Conservation (phyloP, 2,113 vertebrate genomes). For the Chrysemys picta region DNA sequence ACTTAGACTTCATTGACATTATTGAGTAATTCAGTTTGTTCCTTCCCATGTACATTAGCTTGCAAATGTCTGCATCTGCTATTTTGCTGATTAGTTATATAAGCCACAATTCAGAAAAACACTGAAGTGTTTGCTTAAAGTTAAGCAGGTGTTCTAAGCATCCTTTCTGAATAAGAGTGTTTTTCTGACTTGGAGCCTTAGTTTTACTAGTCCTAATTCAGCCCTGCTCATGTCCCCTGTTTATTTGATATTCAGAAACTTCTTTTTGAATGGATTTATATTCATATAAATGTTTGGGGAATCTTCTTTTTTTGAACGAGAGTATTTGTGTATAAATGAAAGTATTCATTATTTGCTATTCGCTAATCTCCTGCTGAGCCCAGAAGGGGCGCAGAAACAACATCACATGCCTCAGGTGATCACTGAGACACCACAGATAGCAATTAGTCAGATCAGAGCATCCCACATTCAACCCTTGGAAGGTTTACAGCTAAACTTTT, state of each 20-base stretch:
- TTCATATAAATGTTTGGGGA: background rate
- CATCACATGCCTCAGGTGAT: background rate
- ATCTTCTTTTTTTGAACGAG: slow-evolving; percentile 11
- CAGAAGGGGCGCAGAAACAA: background rate
- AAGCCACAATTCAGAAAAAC: background rate
- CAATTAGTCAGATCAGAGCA: slow-evolving; percentile 18
- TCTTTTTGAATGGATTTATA: background rate
- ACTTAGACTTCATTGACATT: background rate
- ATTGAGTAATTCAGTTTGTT: background rate
- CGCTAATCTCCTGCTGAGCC: slow-evolving; percentile 19
- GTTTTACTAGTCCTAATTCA: background rate
- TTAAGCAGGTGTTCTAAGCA: background rate
- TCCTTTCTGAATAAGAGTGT: background rate
- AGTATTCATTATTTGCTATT: slow-evolving; percentile 38
- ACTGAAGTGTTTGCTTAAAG: background rate
- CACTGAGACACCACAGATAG: slow-evolving; percentile 8
- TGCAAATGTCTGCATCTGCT: background rate
- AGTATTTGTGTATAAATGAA: background rate
- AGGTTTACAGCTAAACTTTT: background rate
- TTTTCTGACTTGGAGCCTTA: background rate
- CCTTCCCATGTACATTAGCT: background rate
- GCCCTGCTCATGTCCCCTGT: background rate
- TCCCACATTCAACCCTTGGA: background rate
- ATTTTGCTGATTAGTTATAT: background rate
- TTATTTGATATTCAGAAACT: background rate